phyloP scores from a whole-genome alignment of 2,113 vertebrate genomes.

The Egretta garzetta region DNA sequence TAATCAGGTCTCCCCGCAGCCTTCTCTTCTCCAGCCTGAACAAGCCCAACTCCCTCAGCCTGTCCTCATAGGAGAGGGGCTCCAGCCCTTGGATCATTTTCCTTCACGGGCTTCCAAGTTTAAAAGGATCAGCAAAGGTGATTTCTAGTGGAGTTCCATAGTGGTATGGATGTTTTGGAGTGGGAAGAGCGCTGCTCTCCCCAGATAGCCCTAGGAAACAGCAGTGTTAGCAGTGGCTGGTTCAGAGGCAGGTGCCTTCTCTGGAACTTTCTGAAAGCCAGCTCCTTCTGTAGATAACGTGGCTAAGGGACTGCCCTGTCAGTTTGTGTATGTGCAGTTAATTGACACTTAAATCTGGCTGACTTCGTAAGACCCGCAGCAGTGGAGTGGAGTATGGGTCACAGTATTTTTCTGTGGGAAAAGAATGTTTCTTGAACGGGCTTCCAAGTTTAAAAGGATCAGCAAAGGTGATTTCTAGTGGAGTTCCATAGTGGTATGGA shows the following conservation, averaged over 20 bases:
- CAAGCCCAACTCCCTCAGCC: too few species aligned
- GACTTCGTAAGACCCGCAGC: not conserved
- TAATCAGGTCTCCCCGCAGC: too few species aligned
- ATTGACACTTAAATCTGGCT: not conserved
- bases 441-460: too few species aligned
- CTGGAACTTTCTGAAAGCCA: not conserved
- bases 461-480: not conserved
- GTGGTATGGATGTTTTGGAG: accelerated
- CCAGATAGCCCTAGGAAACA: not conserved
- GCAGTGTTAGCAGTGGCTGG: not conserved
- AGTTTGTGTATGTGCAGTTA: not conserved
- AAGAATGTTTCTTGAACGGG: not conserved
- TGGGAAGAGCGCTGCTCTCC: not conserved
- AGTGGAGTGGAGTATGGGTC: not conserved
- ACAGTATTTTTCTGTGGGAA: not conserved
- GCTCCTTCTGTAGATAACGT: not conserved
- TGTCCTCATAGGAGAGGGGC: too few species aligned
- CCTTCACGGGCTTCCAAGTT: too few species aligned
- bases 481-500: not conserved
- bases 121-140: not conserved
- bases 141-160: not conserved
- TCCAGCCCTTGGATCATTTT: too few species aligned
- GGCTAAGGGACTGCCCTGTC: not conserved
- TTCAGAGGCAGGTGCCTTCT: not conserved
- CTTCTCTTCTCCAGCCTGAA: too few species aligned